Evolutionary conservation across 1,140 invertebrate species (phyloP).

Genomic region (Drosophila sturtevanti): DNA sequence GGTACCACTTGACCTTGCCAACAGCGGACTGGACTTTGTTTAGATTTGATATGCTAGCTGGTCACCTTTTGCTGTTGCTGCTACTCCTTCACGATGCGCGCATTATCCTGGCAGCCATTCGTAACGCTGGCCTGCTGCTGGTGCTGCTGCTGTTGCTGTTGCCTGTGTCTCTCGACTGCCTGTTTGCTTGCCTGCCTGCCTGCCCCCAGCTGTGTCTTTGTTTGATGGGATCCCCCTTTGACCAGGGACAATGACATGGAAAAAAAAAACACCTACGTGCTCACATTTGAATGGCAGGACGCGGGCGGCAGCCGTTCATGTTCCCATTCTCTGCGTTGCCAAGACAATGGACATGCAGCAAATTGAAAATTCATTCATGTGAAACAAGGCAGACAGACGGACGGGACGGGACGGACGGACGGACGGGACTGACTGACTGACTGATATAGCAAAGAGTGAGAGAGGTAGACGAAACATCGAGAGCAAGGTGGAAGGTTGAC

Average conservation of each 20-base stretch:
- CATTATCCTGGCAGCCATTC: constrained; percentile 60
- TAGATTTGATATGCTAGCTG: constrained; percentile 18
- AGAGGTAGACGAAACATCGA: neutral
- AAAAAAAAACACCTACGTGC: constrained; percentile 56
- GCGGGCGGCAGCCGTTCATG: constrained; percentile 51
- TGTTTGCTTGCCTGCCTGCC: neutral
- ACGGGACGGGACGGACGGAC: neutral
- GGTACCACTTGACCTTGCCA: constrained; percentile 14
- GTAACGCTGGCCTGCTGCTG: constrained; percentile 43
- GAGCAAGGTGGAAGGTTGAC: constrained; percentile 44
- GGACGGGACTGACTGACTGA: constrained; percentile 3
- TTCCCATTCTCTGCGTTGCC: constrained; percentile 55
- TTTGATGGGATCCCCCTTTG: neutral
- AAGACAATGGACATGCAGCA: constrained; percentile 75
- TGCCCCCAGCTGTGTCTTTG: constrained; percentile 5
- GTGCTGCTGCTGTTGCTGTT: constrained; percentile 41
- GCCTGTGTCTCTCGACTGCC: constrained; percentile 37
- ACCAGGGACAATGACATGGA: constrained; percentile 61
- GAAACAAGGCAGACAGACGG: constrained; percentile 57
- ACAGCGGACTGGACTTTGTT: neutral
- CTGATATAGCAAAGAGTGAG: neutral
- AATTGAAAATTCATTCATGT: constrained; percentile 82
- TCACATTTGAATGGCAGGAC: constrained; percentile 71
- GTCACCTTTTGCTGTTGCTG: neutral
- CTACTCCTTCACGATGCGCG: constrained; percentile 24